A percentile compares a stretch with the other conserved stretches of the same genome.
These are phyloP conservation scores for Cecidostiba fungosa DNA, from an alignment of 2,888 invertebrate species.

Conservation along the genomic window DNA sequence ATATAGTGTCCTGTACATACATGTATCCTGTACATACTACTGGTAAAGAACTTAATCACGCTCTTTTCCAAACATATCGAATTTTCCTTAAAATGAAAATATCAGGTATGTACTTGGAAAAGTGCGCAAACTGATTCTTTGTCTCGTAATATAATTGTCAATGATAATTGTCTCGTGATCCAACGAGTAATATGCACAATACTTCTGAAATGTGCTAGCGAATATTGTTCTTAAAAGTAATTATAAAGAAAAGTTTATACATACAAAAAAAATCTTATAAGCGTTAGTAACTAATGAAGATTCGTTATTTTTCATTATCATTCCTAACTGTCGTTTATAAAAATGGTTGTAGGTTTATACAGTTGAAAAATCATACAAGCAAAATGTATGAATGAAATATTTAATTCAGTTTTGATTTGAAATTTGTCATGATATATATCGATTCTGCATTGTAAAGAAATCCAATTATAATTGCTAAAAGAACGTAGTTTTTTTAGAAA, in stretches of 20 bases:
- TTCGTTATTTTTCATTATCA: constrained; percentile 24
- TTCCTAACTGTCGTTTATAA: constrained; percentile 10
- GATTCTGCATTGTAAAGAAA: constrained; percentile 3
- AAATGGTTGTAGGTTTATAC: constrained; percentile 24
- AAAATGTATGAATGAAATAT: not conserved
- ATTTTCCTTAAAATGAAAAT: not conserved
- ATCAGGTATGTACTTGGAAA: not conserved
- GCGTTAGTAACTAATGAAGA: constrained; percentile 25
- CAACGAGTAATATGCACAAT: constrained; percentile 29
- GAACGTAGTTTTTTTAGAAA: constrained; percentile 43
- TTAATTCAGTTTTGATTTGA: not conserved
- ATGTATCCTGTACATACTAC: constrained; percentile 64
- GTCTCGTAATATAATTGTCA: constrained; percentile 37
- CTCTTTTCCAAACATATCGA: constrained; percentile 37
- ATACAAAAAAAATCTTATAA: constrained; percentile 35
- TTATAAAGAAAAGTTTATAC: constrained; percentile 44
- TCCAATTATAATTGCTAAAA: constrained; percentile 11
- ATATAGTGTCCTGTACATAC: constrained; percentile 68
- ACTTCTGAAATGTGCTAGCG: constrained; percentile 36
- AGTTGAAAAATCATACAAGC: constrained; percentile 12
- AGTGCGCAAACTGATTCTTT: constrained; percentile 52
- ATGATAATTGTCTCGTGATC: constrained; percentile 38
- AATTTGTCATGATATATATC: not conserved
- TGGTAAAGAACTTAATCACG: constrained; percentile 49
- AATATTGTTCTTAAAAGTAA: constrained; percentile 49